phyloP scores from a whole-genome alignment of 64 coral and sea anemone genomes.

The Porites australiensis region DNA sequence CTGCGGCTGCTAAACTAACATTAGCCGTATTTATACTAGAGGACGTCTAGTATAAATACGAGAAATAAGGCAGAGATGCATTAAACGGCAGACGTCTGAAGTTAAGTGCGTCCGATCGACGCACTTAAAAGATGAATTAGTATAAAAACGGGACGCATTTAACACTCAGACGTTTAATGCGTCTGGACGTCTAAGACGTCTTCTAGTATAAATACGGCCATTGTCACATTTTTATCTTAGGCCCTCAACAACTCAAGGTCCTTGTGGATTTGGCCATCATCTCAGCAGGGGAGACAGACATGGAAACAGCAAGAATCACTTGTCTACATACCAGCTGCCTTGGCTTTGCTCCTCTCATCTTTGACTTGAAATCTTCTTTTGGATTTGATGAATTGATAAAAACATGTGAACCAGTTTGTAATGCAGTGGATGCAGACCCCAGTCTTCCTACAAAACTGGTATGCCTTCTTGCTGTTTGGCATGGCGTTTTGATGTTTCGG shows the following conservation, averaged over 20 bases:
- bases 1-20: no score
- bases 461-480: background rate
- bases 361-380: slow-evolving; percentile 35
- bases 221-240: slow-evolving; percentile 16
- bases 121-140: no score
- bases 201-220: no score
- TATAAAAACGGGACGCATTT: no score
- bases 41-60: no score
- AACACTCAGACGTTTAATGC: no score
- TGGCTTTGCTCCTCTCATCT: slow-evolving; percentile 78
- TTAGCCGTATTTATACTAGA: no score
- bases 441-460: slow-evolving; percentile 77
- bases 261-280: slow-evolving; percentile 92
- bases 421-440: slow-evolving; percentile 66
- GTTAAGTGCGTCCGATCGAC: no score
- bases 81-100: no score
- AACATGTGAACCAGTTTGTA: slow-evolving; percentile 77
- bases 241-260: slow-evolving; percentile 70
- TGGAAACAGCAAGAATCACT: slow-evolving; percentile 74
- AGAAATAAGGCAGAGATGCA: no score
- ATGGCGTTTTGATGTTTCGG: no score
- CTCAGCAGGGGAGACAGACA: slow-evolving; percentile 75
- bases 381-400: slow-evolving; percentile 76
- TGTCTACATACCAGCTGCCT: slow-evolving; percentile 80
- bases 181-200: no score